phyloP scores from a whole-genome alignment of 2,888 invertebrate genomes.

The Drosophila emarginata region DNA sequence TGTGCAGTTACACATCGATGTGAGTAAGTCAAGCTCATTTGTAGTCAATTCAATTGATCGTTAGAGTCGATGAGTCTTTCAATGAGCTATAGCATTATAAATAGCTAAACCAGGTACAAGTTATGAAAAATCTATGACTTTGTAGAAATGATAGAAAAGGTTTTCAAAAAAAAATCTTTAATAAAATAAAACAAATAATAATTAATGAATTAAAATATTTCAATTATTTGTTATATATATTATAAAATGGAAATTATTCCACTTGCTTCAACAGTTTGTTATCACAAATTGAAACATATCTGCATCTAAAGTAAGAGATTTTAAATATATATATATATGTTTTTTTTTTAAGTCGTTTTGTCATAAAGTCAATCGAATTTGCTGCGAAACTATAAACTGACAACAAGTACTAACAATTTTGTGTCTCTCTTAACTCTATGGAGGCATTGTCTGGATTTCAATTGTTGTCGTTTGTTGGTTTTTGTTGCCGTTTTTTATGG shows the following conservation, averaged over 20 bases:
- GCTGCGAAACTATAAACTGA: background rate
- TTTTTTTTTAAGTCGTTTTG: background rate
- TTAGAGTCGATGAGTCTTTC: background rate
- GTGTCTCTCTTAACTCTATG: background rate
- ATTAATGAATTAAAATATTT: too few species aligned
- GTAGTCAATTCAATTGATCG: background rate
- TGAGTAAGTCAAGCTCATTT: background rate
- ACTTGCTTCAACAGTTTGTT: too few species aligned
- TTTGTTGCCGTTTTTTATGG: conserved; percentile 34
- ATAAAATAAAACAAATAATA: too few species aligned
- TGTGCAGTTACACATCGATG: too few species aligned
- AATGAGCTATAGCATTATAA: too few species aligned
- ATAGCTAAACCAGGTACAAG: too few species aligned
- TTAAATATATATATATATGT: too few species aligned
- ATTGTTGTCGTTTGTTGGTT: conserved; percentile 1
- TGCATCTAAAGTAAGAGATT: background rate
- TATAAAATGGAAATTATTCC: too few species aligned
- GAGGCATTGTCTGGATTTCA: conserved; percentile 7
- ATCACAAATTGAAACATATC: background rate
- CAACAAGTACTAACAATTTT: conserved; percentile 1
- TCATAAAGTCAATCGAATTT: conserved; percentile 3
- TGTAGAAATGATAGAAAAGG: too few species aligned
- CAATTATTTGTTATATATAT: too few species aligned
- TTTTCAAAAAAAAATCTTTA: too few species aligned
- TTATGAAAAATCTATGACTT: too few species aligned